These are phyloP conservation scores for Leptobrachium ailaonicum DNA, from an alignment of 2,113 vertebrate genomes.

Conservation along the genomic window DNA sequence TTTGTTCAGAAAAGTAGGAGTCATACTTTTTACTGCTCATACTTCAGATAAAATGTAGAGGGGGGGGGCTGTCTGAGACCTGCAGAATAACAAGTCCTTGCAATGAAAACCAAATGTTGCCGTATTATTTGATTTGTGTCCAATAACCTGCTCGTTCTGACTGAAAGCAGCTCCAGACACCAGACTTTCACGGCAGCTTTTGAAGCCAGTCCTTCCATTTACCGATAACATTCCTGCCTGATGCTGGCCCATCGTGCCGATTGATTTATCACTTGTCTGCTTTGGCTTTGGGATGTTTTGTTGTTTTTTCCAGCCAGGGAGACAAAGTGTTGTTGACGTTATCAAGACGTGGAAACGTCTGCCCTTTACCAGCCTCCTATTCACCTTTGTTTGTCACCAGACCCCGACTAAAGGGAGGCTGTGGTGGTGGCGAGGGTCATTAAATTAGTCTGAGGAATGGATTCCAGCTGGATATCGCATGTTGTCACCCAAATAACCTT, in stretches of 20 bases:
- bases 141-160: constrained; percentile 7
- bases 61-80: background rate
- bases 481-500: too few relatives aligned
- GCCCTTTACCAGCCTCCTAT: too few relatives aligned
- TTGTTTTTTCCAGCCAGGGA: background rate
- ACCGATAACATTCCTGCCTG: constrained; percentile 6
- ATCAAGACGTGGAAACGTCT: background rate
- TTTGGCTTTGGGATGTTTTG: background rate
- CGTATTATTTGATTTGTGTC: constrained; percentile 9
- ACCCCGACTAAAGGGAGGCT: too few relatives aligned
- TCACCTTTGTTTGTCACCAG: too few relatives aligned
- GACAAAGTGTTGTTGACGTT: background rate
- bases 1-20: too few relatives aligned
- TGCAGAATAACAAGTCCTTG: background rate
- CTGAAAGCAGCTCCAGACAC: background rate
- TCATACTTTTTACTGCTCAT: background rate
- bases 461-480: too few relatives aligned
- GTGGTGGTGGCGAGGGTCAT: too few relatives aligned
- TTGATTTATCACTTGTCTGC: constrained; percentile 10
- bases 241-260: background rate
- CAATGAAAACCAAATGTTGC: constrained; percentile 28
- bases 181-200: background rate
- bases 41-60: background rate
- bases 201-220: background rate
- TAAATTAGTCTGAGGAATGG: too few relatives aligned